phyloP scores from a whole-genome alignment of 1,140 invertebrate species.

The Hylaeus anthracinus region DNA sequence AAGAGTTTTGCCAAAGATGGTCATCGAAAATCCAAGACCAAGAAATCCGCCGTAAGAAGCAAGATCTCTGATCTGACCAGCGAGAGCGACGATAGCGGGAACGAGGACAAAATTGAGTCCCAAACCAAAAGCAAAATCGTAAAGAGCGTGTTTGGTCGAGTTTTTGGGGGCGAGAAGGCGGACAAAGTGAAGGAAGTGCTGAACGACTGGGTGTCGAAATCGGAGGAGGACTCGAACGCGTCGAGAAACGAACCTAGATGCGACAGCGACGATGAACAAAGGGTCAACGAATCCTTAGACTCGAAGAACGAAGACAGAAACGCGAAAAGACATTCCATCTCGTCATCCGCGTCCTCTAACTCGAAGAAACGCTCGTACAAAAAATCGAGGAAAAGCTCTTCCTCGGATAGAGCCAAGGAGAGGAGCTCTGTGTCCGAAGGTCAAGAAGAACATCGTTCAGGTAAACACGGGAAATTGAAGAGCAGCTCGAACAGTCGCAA shows the following conservation, averaged over 20 bases:
- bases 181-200: conserved; percentile 77
- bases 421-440: neutral
- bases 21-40: conserved; percentile 48
- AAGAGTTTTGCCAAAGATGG: conserved; percentile 26
- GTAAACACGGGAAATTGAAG: conserved; percentile 36
- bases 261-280: neutral
- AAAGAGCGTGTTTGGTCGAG: conserved; percentile 76
- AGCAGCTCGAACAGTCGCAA: conserved; percentile 29
- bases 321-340: conserved; percentile 16
- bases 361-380: conserved; percentile 24
- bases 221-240: conserved; percentile 68
- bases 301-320: conserved; percentile 33
- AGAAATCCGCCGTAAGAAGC: conserved; percentile 18
- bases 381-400: conserved; percentile 35
- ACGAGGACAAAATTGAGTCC: conserved; percentile 55
- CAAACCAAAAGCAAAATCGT: conserved; percentile 77
- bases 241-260: conserved; percentile 32
- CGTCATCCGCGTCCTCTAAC: neutral
- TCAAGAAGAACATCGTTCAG: neutral
- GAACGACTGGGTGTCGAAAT: conserved; percentile 77
- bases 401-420: conserved; percentile 19
- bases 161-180: conserved; percentile 72
- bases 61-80: conserved; percentile 45
- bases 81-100: conserved; percentile 68
- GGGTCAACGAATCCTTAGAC: conserved; percentile 11